A percentile compares a stretch with the other conserved stretches of the same genome.
Evolutionary conservation across 1,140 invertebrate species (phyloP).

Genomic region (Goniozus legneri): DNA sequence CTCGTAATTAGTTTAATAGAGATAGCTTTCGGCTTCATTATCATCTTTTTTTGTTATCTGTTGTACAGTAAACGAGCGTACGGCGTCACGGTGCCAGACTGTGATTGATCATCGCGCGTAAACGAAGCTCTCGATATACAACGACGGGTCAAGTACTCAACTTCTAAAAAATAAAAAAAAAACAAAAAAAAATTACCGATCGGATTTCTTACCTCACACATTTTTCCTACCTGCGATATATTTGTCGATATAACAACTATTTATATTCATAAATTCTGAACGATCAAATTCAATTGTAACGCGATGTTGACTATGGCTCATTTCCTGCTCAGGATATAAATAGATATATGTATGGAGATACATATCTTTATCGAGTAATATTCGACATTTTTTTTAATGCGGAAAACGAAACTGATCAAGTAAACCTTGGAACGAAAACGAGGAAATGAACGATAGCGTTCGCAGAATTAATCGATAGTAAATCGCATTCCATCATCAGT

Average conservation of each 20-base stretch:
- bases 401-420: too few species aligned
- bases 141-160: too few species aligned
- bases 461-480: slow-evolving; percentile 41
- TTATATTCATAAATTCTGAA: slow-evolving; percentile 55
- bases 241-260: slow-evolving; percentile 52
- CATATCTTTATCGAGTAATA: too few species aligned
- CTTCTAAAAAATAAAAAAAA: too few species aligned
- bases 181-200: too few species aligned
- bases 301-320: slow-evolving; percentile 43
- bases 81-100: slow-evolving; percentile 13
- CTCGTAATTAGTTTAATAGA: slow-evolving; percentile 38
- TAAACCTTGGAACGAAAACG: background rate
- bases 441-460: slow-evolving; percentile 43
- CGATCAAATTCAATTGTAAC: slow-evolving; percentile 56
- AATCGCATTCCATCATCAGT: too few species aligned
- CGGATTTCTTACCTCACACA: slow-evolving; percentile 27
- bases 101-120: slow-evolving; percentile 13
- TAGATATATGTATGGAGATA: too few species aligned
- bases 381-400: too few species aligned
- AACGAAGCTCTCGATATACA: slow-evolving; percentile 6
- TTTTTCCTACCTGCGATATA: slow-evolving; percentile 39
- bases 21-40: slow-evolving; percentile 30
- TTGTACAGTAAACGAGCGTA: slow-evolving; percentile 28
- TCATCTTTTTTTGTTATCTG: too few species aligned
- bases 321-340: slow-evolving; percentile 30